phyloP scores from a whole-genome alignment of 2,888 invertebrate genomes.

The Limenitis camilla region DNA sequence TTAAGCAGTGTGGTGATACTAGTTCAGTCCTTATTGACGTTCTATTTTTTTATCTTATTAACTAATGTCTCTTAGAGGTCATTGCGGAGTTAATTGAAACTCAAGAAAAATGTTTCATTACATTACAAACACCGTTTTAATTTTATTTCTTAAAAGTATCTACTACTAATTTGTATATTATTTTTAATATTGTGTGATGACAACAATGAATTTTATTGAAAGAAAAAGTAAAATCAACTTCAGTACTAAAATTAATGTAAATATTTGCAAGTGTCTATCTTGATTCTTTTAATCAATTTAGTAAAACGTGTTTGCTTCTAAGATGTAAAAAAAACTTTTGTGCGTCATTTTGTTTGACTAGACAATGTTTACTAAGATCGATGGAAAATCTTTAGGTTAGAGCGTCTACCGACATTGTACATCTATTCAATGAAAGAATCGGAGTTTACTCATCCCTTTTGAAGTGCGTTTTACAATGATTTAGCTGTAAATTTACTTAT shows the following conservation, averaged over 20 bases:
- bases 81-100: too few species aligned
- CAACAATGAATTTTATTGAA: too few species aligned
- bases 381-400: slow-evolving; percentile 23
- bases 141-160: too few species aligned
- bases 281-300: slow-evolving; percentile 16
- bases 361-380: slow-evolving; percentile 26
- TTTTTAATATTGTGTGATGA: too few species aligned
- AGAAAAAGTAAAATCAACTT: neutral
- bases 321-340: slow-evolving; percentile 14
- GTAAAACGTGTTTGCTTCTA: slow-evolving; percentile 20
- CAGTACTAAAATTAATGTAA: neutral
- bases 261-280: slow-evolving; percentile 1
- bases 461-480: slow-evolving; percentile 25
- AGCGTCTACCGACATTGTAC: slow-evolving; percentile 20
- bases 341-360: slow-evolving; percentile 21
- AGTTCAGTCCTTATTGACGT: too few species aligned
- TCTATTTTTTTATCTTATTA: too few species aligned
- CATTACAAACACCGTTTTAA: too few species aligned
- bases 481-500: slow-evolving; percentile 29
- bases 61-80: too few species aligned
- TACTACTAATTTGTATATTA: too few species aligned
- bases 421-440: slow-evolving; percentile 22
- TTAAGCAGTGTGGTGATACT: too few species aligned
- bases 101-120: too few species aligned
- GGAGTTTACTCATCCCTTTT: slow-evolving; percentile 21